These are phyloP conservation scores for Cetoscarus ocellatus DNA, from an alignment of 2,797 vertebrate species.

Conservation along the genomic window DNA sequence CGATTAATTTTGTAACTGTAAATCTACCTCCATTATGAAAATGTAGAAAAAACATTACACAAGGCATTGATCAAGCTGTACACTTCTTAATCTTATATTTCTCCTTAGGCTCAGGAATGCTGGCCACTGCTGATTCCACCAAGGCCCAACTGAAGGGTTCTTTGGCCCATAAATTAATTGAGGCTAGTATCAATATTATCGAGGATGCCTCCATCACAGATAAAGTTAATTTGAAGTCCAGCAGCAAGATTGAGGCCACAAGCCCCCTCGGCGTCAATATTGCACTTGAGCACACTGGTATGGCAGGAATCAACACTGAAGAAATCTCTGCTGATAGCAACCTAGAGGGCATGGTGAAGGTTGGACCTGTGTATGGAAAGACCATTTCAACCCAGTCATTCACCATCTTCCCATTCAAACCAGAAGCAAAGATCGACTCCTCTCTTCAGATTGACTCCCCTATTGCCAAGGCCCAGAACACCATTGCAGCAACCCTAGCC, in stretches of 20 bases:
- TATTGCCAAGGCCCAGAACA: slow-evolving; percentile 85
- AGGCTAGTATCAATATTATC: slow-evolving; percentile 82
- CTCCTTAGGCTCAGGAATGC: slow-evolving; percentile 87
- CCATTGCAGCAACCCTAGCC: slow-evolving; percentile 77
- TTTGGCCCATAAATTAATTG: slow-evolving; percentile 87
- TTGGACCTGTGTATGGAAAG: slow-evolving; percentile 83
- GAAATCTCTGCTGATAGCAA: slow-evolving; percentile 78
- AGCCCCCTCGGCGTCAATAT: slow-evolving; percentile 86
- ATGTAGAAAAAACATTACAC: background rate
- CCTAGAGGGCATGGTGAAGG: slow-evolving; percentile 81
- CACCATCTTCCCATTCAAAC: slow-evolving; percentile 73
- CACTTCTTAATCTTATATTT: slow-evolving; percentile 16
- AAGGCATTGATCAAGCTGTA: background rate
- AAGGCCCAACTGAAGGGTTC: slow-evolving; percentile 81
- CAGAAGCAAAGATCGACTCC: slow-evolving; percentile 84
- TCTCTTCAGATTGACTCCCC: slow-evolving; percentile 86
- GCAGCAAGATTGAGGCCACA: slow-evolving; percentile 80
- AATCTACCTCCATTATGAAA: background rate
- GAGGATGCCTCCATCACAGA: slow-evolving; percentile 77
- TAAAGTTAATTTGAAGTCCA: slow-evolving; percentile 73
- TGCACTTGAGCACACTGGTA: slow-evolving; percentile 75
- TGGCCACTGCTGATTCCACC: slow-evolving; percentile 77
- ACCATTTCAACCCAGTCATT: slow-evolving; percentile 78
- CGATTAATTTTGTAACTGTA: background rate
- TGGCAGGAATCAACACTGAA: slow-evolving; percentile 74